phyloP scores from a whole-genome alignment of 2,113 vertebrate species.

The Petromus typicus region DNA sequence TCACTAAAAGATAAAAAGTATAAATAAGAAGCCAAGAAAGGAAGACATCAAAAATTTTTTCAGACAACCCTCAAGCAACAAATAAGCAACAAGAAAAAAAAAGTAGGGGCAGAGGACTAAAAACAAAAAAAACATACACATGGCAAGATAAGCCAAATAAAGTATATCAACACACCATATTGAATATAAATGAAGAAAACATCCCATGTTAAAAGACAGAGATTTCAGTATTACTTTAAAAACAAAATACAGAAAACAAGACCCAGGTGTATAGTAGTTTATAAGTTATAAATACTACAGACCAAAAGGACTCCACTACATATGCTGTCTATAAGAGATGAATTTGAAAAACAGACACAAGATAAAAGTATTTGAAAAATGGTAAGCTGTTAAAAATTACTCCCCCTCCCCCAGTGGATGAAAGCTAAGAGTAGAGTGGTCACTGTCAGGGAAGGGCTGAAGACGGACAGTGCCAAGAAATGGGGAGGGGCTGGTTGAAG shows the following conservation, averaged over 20 bases:
- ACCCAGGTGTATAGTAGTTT: not conserved
- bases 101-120: not conserved
- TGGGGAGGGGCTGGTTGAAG: not conserved
- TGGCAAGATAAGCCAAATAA: constrained; percentile 20
- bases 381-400: constrained; percentile 7
- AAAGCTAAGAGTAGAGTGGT: not conserved
- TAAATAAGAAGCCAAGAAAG: constrained; percentile 19
- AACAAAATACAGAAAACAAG: not conserved
- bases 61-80: not conserved
- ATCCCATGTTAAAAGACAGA: not conserved
- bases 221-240: not conserved
- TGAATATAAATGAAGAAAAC: not conserved
- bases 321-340: not conserved
- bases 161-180: not conserved
- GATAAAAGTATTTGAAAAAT: not conserved
- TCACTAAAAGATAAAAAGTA: not conserved
- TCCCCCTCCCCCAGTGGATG: not conserved
- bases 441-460: not conserved
- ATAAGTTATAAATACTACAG: not conserved
- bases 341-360: not conserved
- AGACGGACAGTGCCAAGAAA: not conserved
- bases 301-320: not conserved
- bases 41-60: not conserved
- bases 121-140: not conserved
- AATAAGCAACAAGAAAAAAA: not conserved